Evolutionary conservation across 2,113 vertebrate species (phyloP), one percentile per base, ranked within the genome.

Genomic region (Charina bottae): DNA sequence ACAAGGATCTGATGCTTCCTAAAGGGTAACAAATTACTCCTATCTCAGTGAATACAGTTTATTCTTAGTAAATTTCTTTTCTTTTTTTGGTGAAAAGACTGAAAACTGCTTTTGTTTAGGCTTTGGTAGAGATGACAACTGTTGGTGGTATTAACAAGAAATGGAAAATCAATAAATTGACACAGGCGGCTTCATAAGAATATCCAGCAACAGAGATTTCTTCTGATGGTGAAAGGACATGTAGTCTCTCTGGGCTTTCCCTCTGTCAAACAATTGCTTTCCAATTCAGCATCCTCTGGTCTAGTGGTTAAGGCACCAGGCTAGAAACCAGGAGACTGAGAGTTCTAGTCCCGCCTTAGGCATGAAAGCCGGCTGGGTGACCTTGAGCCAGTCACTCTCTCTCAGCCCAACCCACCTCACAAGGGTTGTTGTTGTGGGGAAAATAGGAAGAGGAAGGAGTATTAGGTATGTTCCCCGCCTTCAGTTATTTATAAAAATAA

Each of bases 211-310:
- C 68, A 37, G 15, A 78, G n/a, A 37, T 78, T 84, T 0, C 55
- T 2, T 90, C 84, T 5, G 89, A 54, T 19, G 49, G 7, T 28
- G 86, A 94, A 93, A 88, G 46, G 83, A 19, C 28, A 12, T 92
- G 9, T 85, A 92, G 46, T 33, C 0, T 53, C 33, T 53, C 26
- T 83, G 83, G 12, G 11, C 49, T 84, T 49, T 24, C 13, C 58
- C 10, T 60, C 42, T 49, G 9, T 49, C 13, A 87, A 94, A 84
- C 26, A 94, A 87, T 91, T 93, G 91, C 24, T n/a, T 90, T 28
- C 24, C 86, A 93, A 89, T 94, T 94, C 93, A 91, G n/a, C 64
- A 95, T 91, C 37, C 92, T 78, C 83, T 93, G n/a, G 42, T 42
- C 42, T 42, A 42, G 42, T 42, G 42, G 42, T 42, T 42, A 42